Conservation (phyloP, 2,797 vertebrate species). For the Typhlichthys subterraneus region DNA sequence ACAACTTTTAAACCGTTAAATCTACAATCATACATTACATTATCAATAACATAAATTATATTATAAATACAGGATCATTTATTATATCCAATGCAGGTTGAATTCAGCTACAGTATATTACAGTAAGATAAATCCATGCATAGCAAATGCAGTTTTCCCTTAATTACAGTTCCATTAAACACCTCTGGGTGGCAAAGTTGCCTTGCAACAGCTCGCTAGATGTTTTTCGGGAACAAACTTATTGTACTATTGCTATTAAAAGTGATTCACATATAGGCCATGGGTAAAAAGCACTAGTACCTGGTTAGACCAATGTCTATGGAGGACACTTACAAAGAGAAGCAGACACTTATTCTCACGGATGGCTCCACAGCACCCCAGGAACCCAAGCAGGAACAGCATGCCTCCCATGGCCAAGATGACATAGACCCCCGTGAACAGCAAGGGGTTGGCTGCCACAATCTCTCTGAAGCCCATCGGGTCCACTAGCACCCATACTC, state of each 20-base stretch:
- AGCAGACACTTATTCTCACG: constrained; percentile 92
- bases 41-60: too few species aligned
- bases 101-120: too few species aligned
- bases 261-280: too few species aligned
- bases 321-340: constrained; percentile 82
- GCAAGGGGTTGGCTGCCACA: constrained; percentile 87
- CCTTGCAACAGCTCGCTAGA: too few species aligned
- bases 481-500: constrained; percentile 90
- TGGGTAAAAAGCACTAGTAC: too few species aligned
- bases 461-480: constrained; percentile 92
- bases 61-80: too few species aligned
- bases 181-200: constrained; percentile 27
- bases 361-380: constrained; percentile 92
- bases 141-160: not conserved
- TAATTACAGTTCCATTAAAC: not conserved
- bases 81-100: too few species aligned
- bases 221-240: too few species aligned
- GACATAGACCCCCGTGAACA: constrained; percentile 88
- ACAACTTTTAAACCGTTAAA: too few species aligned
- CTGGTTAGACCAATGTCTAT: too few species aligned
- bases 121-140: not conserved
- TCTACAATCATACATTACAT: too few species aligned
- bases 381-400: constrained; percentile 92
- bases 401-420: constrained; percentile 88
- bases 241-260: too few species aligned